Evolutionary conservation across 2,797 vertebrate genomes (phyloP), one percentile per base, ranked within the genome.

Genomic region (Harpagifer antarcticus): DNA sequence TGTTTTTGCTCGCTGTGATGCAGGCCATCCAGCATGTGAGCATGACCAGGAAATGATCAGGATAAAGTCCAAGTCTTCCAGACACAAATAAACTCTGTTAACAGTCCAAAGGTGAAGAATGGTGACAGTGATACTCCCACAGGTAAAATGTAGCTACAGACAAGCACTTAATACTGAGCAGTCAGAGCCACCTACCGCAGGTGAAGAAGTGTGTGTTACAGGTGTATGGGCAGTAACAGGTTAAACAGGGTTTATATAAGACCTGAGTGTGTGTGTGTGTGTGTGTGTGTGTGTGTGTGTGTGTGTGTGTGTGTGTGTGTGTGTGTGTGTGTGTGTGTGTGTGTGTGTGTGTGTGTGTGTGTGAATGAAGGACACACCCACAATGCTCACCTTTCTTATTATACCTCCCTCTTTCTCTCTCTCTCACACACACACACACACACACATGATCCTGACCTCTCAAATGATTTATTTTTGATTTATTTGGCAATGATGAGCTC

Each of bases 341-440:
- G 20, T 20, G 20, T 20, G 20, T 10, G 20, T 20, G 20, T 20
- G 20, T 20, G 20, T 3, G 4, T n/a, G 53, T 71, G 78, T 72
- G 65, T 75, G 65, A 66, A 59, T 62, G 60, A 57, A 66, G 40
- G 83, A 68, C 89, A 92, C 93, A 74, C 90, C 90, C 90, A 85
- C 14, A 68, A 53, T 3, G 40, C 42, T 85, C 69, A 58, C 60
- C 81, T 83, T 73, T 58, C 67, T 58, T 47, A 67, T 61, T 47
- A 33, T 17, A 15, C 10, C 13, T 13, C 33, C 8, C 33, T 37
- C 2, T 37, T 27, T 27, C 27, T 27, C 27, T n/a, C n/a, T n/a
- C n/a, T n/a, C n/a, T n/a, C 1, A 23, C 23, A 23, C 23, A 23
- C 33, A 6, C 33, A 37, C 33, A 33, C 33, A 37, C 33, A 37